These are phyloP conservation scores for Trachelus tabidus DNA, from an alignment of 2,888 invertebrate species.

Conservation along the genomic window DNA sequence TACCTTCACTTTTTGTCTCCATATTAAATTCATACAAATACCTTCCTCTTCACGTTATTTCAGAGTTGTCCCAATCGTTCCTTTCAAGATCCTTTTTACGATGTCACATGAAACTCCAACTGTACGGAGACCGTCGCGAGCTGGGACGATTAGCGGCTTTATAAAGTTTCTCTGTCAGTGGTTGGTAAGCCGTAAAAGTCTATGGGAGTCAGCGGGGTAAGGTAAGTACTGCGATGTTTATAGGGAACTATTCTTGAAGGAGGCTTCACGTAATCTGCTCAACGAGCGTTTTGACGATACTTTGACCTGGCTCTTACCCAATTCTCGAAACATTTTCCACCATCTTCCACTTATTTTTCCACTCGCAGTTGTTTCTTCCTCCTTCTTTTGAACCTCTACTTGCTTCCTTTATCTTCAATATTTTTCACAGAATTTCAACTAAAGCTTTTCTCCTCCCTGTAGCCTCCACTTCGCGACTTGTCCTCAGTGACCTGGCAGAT, in stretches of 20 bases:
- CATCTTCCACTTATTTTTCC: background rate
- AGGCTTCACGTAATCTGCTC: constrained; percentile 21
- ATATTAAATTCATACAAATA: background rate
- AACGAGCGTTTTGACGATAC: constrained; percentile 21
- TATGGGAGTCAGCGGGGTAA: background rate
- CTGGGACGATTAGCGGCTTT: background rate
- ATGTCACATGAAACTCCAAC: background rate
- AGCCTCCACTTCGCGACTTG: background rate
- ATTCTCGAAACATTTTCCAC: background rate
- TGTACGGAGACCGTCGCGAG: background rate
- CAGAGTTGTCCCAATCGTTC: background rate
- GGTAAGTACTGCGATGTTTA: background rate
- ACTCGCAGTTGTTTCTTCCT: background rate
- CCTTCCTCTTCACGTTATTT: background rate
- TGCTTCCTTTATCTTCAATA: background rate
- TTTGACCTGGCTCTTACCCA: constrained; percentile 1
- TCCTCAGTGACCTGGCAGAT: background rate
- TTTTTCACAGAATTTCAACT: background rate
- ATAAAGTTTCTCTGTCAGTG: background rate
- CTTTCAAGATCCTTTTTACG: background rate
- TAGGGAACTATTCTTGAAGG: background rate
- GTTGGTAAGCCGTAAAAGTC: background rate
- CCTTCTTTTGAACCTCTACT: background rate
- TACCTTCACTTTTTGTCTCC: background rate
- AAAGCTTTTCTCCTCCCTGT: background rate